phyloP scores from a whole-genome alignment of 2,113 vertebrate species.

The Alexandromys fortis region DNA sequence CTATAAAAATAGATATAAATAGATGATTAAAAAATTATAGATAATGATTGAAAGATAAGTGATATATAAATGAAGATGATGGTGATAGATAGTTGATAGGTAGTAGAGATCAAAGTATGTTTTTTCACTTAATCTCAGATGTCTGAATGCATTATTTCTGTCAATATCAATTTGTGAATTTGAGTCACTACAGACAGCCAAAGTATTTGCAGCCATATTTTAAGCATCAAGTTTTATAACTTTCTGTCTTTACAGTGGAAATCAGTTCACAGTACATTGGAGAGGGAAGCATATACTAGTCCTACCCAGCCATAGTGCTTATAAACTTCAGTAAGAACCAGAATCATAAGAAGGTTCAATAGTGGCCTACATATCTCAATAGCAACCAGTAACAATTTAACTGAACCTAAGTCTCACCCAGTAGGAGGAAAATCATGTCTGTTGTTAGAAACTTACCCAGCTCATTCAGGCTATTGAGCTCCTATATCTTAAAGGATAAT shows the following conservation, averaged over 20 bases:
- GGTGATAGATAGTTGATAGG: neutral
- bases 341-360: neutral
- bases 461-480: too few species aligned
- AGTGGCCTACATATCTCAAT: neutral
- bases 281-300: neutral
- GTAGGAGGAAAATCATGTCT: neutral
- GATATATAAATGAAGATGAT: too few species aligned
- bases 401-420: neutral
- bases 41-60: too few species aligned
- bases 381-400: neutral
- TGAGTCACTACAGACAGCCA: neutral
- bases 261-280: neutral
- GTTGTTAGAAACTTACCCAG: too few species aligned
- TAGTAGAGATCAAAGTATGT: neutral
- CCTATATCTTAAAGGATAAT: neutral
- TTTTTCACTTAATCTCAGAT: neutral
- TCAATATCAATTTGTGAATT: neutral
- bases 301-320: neutral
- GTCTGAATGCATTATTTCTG: neutral
- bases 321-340: neutral
- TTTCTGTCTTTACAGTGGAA: neutral
- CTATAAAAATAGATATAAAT: too few species aligned
- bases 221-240: neutral
- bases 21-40: too few species aligned
- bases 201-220: slow-evolving; percentile 2